A percentile compares a stretch with the other conserved stretches of the same genome.
Evolutionary conservation across 2,797 vertebrate species (phyloP).

Genomic region (Falco biarmicus): DNA sequence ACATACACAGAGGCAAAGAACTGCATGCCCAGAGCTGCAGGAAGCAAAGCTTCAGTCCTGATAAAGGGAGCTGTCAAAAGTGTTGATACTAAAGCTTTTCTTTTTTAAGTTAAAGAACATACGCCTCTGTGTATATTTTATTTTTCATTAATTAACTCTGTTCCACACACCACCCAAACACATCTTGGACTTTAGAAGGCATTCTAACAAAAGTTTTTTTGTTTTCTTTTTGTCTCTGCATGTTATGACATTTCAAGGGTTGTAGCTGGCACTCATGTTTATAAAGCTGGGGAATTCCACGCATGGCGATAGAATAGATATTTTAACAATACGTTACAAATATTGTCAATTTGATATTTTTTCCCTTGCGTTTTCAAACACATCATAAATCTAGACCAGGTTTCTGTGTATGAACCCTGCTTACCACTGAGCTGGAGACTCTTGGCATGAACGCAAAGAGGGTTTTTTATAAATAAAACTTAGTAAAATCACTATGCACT

Average conservation of each 20-base stretch:
- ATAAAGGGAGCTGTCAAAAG: constrained; percentile 48
- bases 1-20: background rate
- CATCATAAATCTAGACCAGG: constrained; percentile 76
- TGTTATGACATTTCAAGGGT: constrained; percentile 41
- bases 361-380: constrained; percentile 72
- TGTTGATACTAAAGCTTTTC: constrained; percentile 29
- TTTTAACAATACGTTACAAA: constrained; percentile 69
- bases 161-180: background rate
- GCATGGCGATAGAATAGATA: constrained; percentile 65
- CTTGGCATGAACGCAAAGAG: constrained; percentile 73
- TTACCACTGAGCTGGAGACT: constrained; percentile 67
- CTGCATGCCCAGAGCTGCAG: background rate
- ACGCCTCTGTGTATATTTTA: background rate
- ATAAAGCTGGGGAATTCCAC: constrained; percentile 73
- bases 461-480: constrained; percentile 79
- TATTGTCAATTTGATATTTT: constrained; percentile 69
- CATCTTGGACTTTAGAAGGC: background rate
- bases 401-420: constrained; percentile 75
- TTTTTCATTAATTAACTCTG: background rate
- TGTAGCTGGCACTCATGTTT: constrained; percentile 57
- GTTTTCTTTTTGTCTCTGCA: constrained; percentile 15
- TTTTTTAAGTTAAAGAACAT: background rate
- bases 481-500: constrained; percentile 76
- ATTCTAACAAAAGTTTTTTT: background rate
- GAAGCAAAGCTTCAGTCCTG: constrained; percentile 12